Percentiles rank a stretch among this genome's conserved stretches.
phyloP scores from a whole-genome alignment of 2,113 vertebrate genomes.

The Pseudorhombus dupliciocellatus region DNA sequence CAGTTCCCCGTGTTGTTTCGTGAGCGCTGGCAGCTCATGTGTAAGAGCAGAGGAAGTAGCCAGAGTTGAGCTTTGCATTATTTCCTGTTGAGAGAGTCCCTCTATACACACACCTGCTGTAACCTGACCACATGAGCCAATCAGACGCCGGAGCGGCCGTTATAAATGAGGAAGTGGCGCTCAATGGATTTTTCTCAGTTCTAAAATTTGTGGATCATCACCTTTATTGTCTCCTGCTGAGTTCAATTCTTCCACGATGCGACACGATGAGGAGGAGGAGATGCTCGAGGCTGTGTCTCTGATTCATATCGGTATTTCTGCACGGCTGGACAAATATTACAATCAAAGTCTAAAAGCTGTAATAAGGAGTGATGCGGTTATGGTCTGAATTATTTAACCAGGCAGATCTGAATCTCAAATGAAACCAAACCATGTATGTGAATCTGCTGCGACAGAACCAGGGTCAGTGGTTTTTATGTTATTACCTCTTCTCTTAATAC shows the following conservation, averaged over 20 bases:
- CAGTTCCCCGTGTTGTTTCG: neutral
- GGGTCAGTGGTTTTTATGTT: no score
- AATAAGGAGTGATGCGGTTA: no score
- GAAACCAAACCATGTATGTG: no score
- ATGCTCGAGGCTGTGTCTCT: neutral
- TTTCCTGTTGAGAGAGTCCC: constrained; percentile 61
- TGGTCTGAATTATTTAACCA: no score
- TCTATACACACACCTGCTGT: constrained; percentile 39
- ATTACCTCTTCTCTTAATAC: no score
- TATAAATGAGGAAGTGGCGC: constrained; percentile 46
- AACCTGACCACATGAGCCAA: constrained; percentile 40
- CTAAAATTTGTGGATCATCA: neutral
- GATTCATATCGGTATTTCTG: no score
- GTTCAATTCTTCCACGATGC: neutral
- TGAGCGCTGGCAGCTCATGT: neutral
- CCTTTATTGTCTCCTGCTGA: neutral
- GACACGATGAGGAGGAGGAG: neutral
- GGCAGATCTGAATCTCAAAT: no score
- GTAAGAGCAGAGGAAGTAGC: constrained; percentile 42
- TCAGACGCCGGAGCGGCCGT: constrained; percentile 17
- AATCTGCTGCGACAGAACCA: no score
- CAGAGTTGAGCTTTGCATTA: constrained; percentile 44
- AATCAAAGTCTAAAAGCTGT: no score
- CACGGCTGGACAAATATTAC: no score
- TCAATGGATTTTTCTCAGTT: neutral